Evolutionary conservation across 2,888 invertebrate genomes (phyloP).

Genomic region (Lithosia quadra): DNA sequence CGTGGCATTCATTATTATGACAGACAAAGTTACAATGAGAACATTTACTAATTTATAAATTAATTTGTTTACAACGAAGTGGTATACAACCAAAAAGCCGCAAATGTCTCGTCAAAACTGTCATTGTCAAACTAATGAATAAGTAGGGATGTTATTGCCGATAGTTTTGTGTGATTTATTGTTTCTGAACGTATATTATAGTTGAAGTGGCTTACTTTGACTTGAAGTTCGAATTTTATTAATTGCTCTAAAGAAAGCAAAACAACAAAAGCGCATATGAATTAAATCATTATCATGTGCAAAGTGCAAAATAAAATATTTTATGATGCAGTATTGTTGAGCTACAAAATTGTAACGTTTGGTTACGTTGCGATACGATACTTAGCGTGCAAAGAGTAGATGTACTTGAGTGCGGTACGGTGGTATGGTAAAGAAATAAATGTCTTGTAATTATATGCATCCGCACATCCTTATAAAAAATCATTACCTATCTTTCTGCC

Average conservation of each 20-base stretch:
- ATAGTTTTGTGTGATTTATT: slow-evolving; percentile 16
- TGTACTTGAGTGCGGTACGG: no score
- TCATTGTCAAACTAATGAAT: slow-evolving; percentile 46
- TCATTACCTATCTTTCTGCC: no score
- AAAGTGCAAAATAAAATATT: no score
- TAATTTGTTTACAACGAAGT: slow-evolving; percentile 78
- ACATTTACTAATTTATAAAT: slow-evolving; percentile 66
- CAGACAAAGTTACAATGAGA: slow-evolving; percentile 54
- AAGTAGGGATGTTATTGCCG: slow-evolving; percentile 12
- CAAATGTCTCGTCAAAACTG: slow-evolving; percentile 62
- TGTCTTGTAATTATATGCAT: no score
- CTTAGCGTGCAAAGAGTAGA: no score
- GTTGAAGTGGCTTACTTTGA: neutral
- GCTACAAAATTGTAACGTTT: no score
- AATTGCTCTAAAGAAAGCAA: neutral
- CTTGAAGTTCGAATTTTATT: neutral
- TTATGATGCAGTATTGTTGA: no score
- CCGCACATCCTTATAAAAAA: no score
- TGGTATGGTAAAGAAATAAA: no score
- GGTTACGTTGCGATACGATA: no score
- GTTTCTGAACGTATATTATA: slow-evolving; percentile 12
- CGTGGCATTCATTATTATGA: slow-evolving; percentile 91
- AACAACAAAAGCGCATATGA: neutral
- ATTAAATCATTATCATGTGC: no score
- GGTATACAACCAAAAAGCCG: slow-evolving; percentile 78